These are phyloP conservation scores for Proisotoma minuta DNA, from an alignment of 2,888 invertebrate genomes.

Conservation along the genomic window DNA sequence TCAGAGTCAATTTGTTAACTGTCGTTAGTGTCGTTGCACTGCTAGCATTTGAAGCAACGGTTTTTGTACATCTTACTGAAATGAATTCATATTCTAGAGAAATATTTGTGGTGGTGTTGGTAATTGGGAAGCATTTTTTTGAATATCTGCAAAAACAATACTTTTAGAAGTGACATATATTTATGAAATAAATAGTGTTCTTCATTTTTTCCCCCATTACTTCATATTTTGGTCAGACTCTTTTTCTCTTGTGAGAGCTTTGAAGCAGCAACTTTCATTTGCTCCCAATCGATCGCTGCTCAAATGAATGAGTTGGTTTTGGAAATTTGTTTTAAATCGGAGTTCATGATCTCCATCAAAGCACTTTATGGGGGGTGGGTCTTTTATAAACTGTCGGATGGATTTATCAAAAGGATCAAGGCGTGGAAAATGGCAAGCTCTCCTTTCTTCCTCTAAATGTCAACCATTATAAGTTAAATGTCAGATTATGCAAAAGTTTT, in stretches of 20 bases:
- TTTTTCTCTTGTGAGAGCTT: conserved; percentile 30
- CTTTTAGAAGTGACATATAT: neutral
- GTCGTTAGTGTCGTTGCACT: neutral
- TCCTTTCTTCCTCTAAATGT: neutral
- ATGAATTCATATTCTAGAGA: conserved; percentile 28
- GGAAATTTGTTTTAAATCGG: conserved; percentile 33
- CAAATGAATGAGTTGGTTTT: conserved; percentile 28
- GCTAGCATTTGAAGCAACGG: neutral
- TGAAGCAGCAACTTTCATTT: conserved; percentile 35
- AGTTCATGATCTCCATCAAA: conserved; percentile 20
- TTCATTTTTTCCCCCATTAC: conserved; percentile 19
- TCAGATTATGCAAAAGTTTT: too few relatives aligned
- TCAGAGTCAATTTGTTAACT: neutral
- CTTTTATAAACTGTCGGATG: conserved; percentile 37
- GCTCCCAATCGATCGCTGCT: neutral
- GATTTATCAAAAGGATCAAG: conserved; percentile 34
- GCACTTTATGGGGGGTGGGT: conserved; percentile 36
- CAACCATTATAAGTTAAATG: neutral
- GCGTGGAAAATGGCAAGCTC: conserved; percentile 33
- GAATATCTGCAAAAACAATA: conserved; percentile 15
- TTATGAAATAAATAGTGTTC: neutral
- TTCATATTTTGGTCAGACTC: conserved; percentile 33
- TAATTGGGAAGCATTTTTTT: conserved; percentile 8
- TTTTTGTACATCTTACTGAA: conserved; percentile 17
- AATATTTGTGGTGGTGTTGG: conserved; percentile 7